Conservation (phyloP, 2,888 invertebrate genomes). For the Lepetodrilus schrolli region DNA sequence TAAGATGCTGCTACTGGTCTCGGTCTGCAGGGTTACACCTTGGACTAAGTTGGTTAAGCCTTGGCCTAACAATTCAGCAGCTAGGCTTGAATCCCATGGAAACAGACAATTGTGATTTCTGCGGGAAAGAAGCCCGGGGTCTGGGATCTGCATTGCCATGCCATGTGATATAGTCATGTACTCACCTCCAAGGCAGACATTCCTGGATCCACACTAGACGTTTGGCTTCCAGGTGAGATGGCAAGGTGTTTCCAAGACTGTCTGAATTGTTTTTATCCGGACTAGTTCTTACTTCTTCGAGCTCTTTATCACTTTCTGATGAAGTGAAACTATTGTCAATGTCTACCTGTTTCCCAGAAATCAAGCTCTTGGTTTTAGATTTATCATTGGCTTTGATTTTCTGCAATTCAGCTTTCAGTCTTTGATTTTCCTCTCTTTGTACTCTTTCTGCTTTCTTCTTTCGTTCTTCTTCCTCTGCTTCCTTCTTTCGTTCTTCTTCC, state of each 20-base stretch:
- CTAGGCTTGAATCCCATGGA: not conserved
- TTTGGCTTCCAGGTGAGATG: constrained; percentile 54
- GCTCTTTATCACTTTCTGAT: not conserved
- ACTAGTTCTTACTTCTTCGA: not conserved
- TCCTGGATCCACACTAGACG: constrained; percentile 66
- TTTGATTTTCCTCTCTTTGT: constrained; percentile 29
- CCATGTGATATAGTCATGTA: too few species aligned
- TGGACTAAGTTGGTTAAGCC: too few species aligned
- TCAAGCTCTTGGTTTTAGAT: not conserved
- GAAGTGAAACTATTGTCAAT: not conserved
- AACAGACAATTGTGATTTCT: not conserved
- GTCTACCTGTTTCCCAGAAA: not conserved
- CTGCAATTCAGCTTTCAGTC: constrained; percentile 42
- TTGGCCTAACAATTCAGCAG: too few species aligned
- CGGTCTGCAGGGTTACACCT: too few species aligned
- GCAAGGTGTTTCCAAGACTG: constrained; percentile 38
- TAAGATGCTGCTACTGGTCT: too few species aligned
- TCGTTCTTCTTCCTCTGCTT: constrained; percentile 31
- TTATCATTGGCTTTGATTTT: constrained; percentile 33
- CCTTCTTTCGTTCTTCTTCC: constrained; percentile 39
- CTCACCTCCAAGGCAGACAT: constrained; percentile 71
- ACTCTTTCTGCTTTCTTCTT: constrained; percentile 35
- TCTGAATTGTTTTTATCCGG: not conserved
- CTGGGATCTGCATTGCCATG: too few species aligned
- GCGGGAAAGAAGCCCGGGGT: too few species aligned